Base-by-base conservation (phyloP, 2,888 invertebrate species). In the Microchrysa polita region DNA sequence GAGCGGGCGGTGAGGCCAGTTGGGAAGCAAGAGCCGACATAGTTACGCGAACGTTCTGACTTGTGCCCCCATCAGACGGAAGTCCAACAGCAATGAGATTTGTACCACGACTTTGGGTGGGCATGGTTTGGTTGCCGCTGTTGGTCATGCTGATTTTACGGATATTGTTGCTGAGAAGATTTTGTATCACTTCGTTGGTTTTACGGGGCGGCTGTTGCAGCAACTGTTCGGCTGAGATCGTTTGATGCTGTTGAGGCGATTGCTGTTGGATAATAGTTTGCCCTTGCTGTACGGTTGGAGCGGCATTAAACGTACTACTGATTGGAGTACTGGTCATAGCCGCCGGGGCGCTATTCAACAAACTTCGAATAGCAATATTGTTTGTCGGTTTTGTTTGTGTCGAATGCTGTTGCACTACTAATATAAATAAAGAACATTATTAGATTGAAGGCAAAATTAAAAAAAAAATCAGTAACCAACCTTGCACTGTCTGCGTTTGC, bases 311-410 rank as follows among this genome's bases (percentile, higher is more conserved):
- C 76, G 85, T 82, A 81, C 86, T 81, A 83, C 82, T 81, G 74
- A 87, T 87, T 10, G 88, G 87, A 52, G 87, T 86, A 79, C 88
- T 91, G 2, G 90, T 90, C 89, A 89, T 89, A 74, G 91, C 91
- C 74, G 92, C 91, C 55, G 93, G 92, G 27, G 92, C 91, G 80
- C 92, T 93, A 82, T 93, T 93, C 75, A 93, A 83, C 72, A 93
- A 84, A 84, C 92, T 93, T 76, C 92, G 87, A 80, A 93, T 93
- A 10, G 93, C 91, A 1, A 93, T 90, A 82, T 93, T 92, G 77
- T 76, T 74, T 73, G 76, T 61, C 74, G 73, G 52, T 34, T 74
- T 73, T 5, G 22, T 10, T 55, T 73, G 75, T 5, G 18, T 18
- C 0, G 72, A 5, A 63, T 75, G 74, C 18, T 71, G 63, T 72